Base-by-base conservation (phyloP, 2,888 invertebrate genomes). In the Exocentrus adspersus region DNA sequence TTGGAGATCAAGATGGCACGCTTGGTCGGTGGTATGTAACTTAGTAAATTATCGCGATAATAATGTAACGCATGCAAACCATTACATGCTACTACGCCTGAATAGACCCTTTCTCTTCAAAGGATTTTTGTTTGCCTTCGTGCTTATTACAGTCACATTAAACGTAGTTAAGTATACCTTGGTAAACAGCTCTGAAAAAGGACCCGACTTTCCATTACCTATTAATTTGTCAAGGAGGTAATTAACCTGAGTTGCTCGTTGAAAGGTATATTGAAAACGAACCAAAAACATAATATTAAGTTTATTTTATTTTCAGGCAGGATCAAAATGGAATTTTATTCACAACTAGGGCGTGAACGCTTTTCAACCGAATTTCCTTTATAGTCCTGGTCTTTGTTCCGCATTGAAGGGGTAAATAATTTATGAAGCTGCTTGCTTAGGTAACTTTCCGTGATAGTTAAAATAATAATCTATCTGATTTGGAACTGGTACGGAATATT, bases 1-100 rank as follows among this genome's bases (percentile, higher is more conserved):
- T 62, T 62, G 56, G 50, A 67, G 69, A 67, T 68, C 63, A 62
- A 67, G 60, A 62, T 52, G 65, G 52, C 43, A 70, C 67, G 69
- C 68, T 69, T 68, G 65, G 71, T 52, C 68, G 63, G 53, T 53
- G 64, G 70, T 59, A 65, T 64, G 69, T 68, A 63, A 72, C 69
- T 58, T 42, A 37, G 17, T 64, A 54, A 67, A 71, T 67, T 65
- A 68, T 67, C 53, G 30, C 53, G 60, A 64, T 68, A 58, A 51
- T 54, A 41, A 54, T 17, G 9, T 28, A 54, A 67, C 65, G 60
- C 71, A 71, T 67, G 69, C 64, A 63, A 67, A 59, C 62, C 61
- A 69, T 67, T 67, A 66, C 32, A 53, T 67, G 67, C 62, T 62
- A 62, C 59, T 60, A 56, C 52, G 62, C 64, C 50, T 54, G 50